Base-by-base conservation (phyloP, 2,888 invertebrate species). In the Shargacucullia verbasci region DNA sequence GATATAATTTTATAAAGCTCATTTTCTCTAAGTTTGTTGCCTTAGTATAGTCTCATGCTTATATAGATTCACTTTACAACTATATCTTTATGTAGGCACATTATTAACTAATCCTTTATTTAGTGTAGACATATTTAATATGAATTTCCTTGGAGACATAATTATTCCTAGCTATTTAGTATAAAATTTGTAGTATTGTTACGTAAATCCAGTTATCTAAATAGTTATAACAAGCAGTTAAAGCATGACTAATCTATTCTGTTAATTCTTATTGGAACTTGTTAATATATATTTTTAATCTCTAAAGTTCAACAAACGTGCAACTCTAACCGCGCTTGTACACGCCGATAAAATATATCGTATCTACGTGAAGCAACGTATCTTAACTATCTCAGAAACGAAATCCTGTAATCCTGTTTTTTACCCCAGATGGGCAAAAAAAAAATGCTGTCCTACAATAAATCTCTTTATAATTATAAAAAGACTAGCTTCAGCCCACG, bases 141-240 rank as follows among this genome's bases (percentile, higher is more conserved):
- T 20, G 4, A 11, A 68, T 40, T 60, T 63, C 63, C 63, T 63
- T 63, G 53, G 54, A 52, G 11, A 46, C 29, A 14, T 39, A 20
- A 48, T 48, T 48, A 48, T 48, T 63, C 13, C 39, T 45, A 54
- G 56, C 47, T 63, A 14, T 39, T 52, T 11, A 50, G 14, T 62
- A 33, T 48, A 33, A 40, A 48, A n/a, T 37, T 15, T 31, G 39
- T 61, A 31, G 44, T 63, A 1, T 38, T 37, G 37, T 39, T 34
- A 46, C 25, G 41, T 31, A 38, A 38, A 39, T 12, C 31, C 15
- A 20, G 15, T 38, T 12, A 68, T 35, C 33, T n/a, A 33, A 39
- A 1, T 25, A 15, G 35, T 41, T 33, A 13, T 35, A 15, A 37
- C 29, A 63, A 63, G 15, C 14, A 29, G 47, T 48, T 63, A 20